phyloP scores from a whole-genome alignment of 2,888 invertebrate genomes.

The Sesia apiformis region DNA sequence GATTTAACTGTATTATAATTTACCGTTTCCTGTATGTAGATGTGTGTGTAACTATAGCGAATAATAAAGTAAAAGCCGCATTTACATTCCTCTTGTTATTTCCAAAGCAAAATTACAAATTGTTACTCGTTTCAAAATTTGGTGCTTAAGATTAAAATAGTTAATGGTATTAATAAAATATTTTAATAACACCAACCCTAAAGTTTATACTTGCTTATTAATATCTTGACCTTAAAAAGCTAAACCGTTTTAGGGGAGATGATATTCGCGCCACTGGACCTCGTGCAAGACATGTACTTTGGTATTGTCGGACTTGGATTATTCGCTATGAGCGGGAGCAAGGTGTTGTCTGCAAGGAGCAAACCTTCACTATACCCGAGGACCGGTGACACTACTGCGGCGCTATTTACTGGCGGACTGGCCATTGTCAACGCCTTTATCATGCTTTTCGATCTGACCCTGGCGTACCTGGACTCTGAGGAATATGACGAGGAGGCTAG shows the following conservation, averaged over 20 bases:
- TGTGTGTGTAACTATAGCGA: no score
- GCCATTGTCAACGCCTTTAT: conserved; percentile 41
- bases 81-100: no score
- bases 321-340: conserved; percentile 46
- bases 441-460: conserved; percentile 53
- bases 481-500: conserved; percentile 58
- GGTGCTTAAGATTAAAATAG: no score
- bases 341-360: conserved; percentile 37
- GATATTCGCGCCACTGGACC: conserved; percentile 57
- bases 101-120: no score
- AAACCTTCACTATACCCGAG: conserved; percentile 29
- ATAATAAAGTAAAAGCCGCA: no score
- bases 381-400: conserved; percentile 43
- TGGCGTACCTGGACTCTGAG: conserved; percentile 63
- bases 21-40: no score
- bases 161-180: no score
- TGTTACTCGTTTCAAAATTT: no score
- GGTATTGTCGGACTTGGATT: conserved; percentile 47
- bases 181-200: no score
- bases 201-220: no score
- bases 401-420: conserved; percentile 35
- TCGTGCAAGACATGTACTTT: conserved; percentile 64
- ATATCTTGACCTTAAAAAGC: conserved; percentile 10
- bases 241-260: conserved; percentile 55
- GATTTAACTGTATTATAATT: no score